Evolutionary conservation across 2,888 invertebrate species (phyloP), one percentile per base, ranked within the genome.

Genomic region (Dichetophora obliterata): DNA sequence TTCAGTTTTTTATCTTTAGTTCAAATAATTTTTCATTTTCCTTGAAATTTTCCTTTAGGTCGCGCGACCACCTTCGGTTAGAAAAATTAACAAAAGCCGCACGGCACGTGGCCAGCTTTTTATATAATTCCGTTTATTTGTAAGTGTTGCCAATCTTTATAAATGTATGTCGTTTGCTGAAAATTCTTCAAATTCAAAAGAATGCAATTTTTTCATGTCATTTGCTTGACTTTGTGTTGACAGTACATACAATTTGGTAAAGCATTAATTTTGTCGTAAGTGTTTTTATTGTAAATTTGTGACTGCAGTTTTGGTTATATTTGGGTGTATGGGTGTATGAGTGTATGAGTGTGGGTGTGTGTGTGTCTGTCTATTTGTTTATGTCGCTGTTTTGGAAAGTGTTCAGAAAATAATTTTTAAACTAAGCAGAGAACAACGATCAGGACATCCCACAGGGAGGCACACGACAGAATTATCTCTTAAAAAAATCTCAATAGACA

Each of bases 71-170:
- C 68, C 74, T 68, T 72, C 66, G 79, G 71, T 74, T 70, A 72
- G 19, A 75, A 78, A 77, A 78, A 80, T 79, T 78, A 80, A 79
- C 80, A 79, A 77, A 77, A 78, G 69, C 73, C 76, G 75, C 75
- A 72, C 66, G 80, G 73, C 80, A 80, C 80, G 80, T 80, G 80
- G 76, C 80, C 79, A 57, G 75, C 61, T 76, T 75, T 80, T 80
- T 75, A 59, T 22, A 27, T 27, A 59, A 59, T 27, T 54, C 61
- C 54, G 73, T 79, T 77, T 27, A 59, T 59, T 59, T 59, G 59
- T 27, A 9, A 59, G 59, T 16, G 59, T 59, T 59, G 59, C 59
- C 59, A 59, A 59, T 24, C 27, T 59, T 76, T 75, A 37, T 75
- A 54, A 57, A 24, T 14, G 11, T 43, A 11, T 43, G 43, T 43